Evolutionary conservation across 2,888 invertebrate species (phyloP).

Genomic region (Monochamus alternatus): DNA sequence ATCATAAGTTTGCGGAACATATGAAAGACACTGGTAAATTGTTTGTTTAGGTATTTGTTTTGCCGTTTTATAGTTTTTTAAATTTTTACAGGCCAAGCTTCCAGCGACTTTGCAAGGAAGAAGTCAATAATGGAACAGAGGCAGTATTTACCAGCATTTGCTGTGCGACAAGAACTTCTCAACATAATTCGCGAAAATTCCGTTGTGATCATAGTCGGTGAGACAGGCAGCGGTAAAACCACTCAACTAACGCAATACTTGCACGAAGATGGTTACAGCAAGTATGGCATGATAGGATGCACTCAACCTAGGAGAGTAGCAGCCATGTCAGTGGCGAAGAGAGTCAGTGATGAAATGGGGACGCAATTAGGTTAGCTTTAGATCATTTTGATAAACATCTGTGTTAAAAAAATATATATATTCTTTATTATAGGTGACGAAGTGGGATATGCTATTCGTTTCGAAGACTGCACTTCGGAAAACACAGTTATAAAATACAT

Average conservation of each 20-base stretch:
- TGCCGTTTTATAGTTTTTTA: not conserved
- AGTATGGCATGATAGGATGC: conserved; percentile 92
- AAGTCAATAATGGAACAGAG: conserved; percentile 90
- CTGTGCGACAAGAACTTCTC: conserved; percentile 92
- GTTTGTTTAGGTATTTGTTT: not conserved
- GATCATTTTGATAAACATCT: not conserved
- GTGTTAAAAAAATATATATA: too few species aligned
- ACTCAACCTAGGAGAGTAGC: conserved; percentile 98
- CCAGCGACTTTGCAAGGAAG: conserved; percentile 89
- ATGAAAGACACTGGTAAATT: conserved; percentile 79
- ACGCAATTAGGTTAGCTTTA: conserved; percentile 80
- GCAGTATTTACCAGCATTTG: conserved; percentile 94
- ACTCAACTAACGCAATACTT: conserved; percentile 98
- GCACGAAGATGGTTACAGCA: conserved; percentile 96
- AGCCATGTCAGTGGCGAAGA: conserved; percentile 99
- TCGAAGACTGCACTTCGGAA: conserved; percentile 98
- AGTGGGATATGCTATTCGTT: conserved; percentile 99
- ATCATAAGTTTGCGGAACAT: conserved; percentile 97
- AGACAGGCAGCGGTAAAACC: conserved; percentile 97
- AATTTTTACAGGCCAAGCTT: conserved; percentile 72
- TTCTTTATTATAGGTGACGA: conserved; percentile 73
- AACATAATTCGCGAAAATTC: conserved; percentile 94
- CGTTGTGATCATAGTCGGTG: conserved; percentile 95
- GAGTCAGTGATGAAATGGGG: conserved; percentile 98
- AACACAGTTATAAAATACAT: conserved; percentile 97